phyloP scores from a whole-genome alignment of 2,797 vertebrate species.

The Capromys pilorides region DNA sequence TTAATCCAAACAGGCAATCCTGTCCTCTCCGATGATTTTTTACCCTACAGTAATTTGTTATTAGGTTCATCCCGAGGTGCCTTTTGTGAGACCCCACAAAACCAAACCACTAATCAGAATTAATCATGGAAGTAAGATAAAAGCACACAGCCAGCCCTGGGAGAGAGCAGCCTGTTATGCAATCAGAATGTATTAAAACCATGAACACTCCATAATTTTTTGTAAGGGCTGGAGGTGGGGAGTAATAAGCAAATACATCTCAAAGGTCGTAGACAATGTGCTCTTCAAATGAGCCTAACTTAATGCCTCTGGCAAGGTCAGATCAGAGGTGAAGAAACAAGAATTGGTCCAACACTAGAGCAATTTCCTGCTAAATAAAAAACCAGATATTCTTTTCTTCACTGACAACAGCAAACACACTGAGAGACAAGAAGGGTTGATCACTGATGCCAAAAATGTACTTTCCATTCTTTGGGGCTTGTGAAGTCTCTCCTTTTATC shows the following conservation, averaged over 20 bases:
- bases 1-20: no score
- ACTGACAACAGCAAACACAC: conserved; percentile 84
- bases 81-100: conserved; percentile 76
- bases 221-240: conserved; percentile 57
- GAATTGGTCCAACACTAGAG: conserved; percentile 89
- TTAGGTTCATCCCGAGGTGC: conserved; percentile 73
- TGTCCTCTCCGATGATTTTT: conserved; percentile 66
- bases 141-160: conserved; percentile 73
- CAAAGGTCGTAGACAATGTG: conserved; percentile 82
- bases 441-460: conserved; percentile 86
- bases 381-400: conserved; percentile 85
- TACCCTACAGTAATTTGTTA: conserved; percentile 78
- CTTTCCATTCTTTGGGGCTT: conserved; percentile 83
- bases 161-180: conserved; percentile 79
- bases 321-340: conserved; percentile 93
- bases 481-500: conserved; percentile 87
- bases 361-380: conserved; percentile 87
- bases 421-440: conserved; percentile 83
- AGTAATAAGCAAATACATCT: conserved; percentile 80
- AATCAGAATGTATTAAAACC: conserved; percentile 86
- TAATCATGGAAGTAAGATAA: conserved; percentile 82
- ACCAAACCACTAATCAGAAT: conserved; percentile 83
- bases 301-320: conserved; percentile 90
- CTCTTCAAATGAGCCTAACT: conserved; percentile 87
- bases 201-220: conserved; percentile 68